Evolutionary conservation across 2,888 invertebrate species (phyloP).

Genomic region (Ditula angustiorana): DNA sequence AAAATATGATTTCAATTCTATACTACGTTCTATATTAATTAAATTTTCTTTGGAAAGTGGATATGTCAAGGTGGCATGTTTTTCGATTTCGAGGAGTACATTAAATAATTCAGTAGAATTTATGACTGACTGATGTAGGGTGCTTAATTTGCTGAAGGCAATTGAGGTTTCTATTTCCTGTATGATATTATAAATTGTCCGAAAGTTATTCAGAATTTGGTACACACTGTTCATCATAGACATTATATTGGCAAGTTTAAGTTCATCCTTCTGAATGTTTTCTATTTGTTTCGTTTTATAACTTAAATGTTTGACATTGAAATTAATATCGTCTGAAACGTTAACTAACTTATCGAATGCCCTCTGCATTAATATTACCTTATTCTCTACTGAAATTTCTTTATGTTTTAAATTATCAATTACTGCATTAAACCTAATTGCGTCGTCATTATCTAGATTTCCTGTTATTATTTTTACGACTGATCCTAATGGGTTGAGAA

Average conservation of each 20-base stretch:
- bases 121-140: constrained; percentile 37
- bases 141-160: constrained; percentile 36
- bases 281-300: constrained; percentile 17
- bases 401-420: constrained; percentile 26
- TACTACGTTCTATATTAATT: constrained; percentile 38
- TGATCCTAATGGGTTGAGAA: constrained; percentile 40
- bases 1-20: constrained; percentile 34
- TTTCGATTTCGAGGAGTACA: constrained; percentile 19
- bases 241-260: neutral
- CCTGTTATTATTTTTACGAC: constrained; percentile 46
- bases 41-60: constrained; percentile 23
- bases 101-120: constrained; percentile 37
- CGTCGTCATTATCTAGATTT: constrained; percentile 47
- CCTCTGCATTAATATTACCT: constrained; percentile 25
- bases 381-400: constrained; percentile 28
- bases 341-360: constrained; percentile 25
- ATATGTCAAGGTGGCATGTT: constrained; percentile 27
- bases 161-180: constrained; percentile 40
- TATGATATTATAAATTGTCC: constrained; percentile 32
- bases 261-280: neutral
- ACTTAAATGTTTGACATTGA: constrained; percentile 21
- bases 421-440: constrained; percentile 28
- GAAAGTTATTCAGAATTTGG: constrained; percentile 38
- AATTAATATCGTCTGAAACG: constrained; percentile 30
- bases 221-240: constrained; percentile 32